Evolutionary conservation across 2,888 invertebrate genomes (phyloP).

Genomic region (Bhutanitis thaidina): DNA sequence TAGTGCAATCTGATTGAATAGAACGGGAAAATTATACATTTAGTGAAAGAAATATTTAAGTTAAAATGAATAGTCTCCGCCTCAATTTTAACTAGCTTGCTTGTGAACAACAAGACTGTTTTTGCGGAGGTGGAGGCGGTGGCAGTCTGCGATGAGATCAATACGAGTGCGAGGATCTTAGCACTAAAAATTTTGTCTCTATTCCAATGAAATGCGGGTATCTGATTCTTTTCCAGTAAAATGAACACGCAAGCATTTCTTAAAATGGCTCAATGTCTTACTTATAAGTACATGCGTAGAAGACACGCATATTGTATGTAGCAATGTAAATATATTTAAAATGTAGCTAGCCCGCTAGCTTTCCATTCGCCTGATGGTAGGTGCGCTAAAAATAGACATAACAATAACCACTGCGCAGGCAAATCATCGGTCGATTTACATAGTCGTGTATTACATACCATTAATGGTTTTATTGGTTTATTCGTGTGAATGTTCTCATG

Average conservation of each 20-base stretch:
- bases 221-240: no score
- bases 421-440: slow-evolving; percentile 48
- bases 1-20: no score
- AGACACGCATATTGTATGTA: slow-evolving; percentile 30
- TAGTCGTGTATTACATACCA: slow-evolving; percentile 1
- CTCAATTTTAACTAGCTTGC: neutral
- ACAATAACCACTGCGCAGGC: slow-evolving; percentile 54
- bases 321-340: slow-evolving; percentile 35
- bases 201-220: no score
- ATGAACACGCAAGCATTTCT: no score
- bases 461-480: neutral
- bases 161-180: slow-evolving; percentile 13
- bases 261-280: neutral
- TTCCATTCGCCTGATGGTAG: slow-evolving; percentile 65
- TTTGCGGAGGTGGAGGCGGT: slow-evolving; percentile 12
- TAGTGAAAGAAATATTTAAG: no score
- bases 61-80: no score
- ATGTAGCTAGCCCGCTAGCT: slow-evolving; percentile 67
- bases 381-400: slow-evolving; percentile 64
- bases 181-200: neutral
- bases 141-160: slow-evolving; percentile 18
- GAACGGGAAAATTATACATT: no score
- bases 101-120: slow-evolving; percentile 17
- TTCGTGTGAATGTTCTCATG: no score
- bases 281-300: slow-evolving; percentile 8